Percentiles rank a stretch among this genome's conserved stretches.
Evolutionary conservation across 2,888 invertebrate species (phyloP).

Genomic region (Campoplex nolae): DNA sequence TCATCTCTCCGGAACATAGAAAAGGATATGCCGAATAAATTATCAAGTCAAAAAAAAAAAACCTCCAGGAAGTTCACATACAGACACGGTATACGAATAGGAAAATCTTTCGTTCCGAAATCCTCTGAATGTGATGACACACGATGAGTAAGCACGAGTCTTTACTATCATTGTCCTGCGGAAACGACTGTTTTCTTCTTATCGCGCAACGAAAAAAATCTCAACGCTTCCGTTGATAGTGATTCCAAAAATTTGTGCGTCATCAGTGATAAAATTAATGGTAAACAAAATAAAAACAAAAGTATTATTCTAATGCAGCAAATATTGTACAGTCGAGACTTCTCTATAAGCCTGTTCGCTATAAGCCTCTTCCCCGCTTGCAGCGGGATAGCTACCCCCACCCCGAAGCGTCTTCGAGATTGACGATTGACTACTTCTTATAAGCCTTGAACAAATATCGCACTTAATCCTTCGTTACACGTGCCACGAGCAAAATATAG

Average conservation of each 20-base stretch:
- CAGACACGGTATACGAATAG: not conserved
- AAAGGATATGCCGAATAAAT: constrained; percentile 20
- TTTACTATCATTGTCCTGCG: constrained; percentile 62
- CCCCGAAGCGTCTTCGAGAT: no score
- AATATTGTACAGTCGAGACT: no score
- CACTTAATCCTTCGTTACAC: no score
- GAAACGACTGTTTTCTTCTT: constrained; percentile 61
- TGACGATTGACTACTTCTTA: no score
- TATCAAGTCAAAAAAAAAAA: constrained; percentile 29
- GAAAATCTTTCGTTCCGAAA: constrained; percentile 13
- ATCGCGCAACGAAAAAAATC: constrained; percentile 43
- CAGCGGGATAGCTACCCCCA: no score
- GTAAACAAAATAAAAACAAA: not conserved
- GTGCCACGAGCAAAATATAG: no score
- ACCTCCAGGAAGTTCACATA: constrained; percentile 1
- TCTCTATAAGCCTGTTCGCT: no score
- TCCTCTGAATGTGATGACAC: constrained; percentile 29
- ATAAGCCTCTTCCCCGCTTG: no score
- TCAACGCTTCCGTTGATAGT: constrained; percentile 44
- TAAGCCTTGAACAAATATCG: no score
- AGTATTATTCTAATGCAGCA: not conserved
- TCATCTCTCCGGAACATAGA: not conserved
- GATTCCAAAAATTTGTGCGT: not conserved
- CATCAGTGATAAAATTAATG: constrained; percentile 44
- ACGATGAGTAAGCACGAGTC: constrained; percentile 53